Evolutionary conservation across 2,888 invertebrate species (phyloP).

Genomic region (Himalopsyche tibetana): DNA sequence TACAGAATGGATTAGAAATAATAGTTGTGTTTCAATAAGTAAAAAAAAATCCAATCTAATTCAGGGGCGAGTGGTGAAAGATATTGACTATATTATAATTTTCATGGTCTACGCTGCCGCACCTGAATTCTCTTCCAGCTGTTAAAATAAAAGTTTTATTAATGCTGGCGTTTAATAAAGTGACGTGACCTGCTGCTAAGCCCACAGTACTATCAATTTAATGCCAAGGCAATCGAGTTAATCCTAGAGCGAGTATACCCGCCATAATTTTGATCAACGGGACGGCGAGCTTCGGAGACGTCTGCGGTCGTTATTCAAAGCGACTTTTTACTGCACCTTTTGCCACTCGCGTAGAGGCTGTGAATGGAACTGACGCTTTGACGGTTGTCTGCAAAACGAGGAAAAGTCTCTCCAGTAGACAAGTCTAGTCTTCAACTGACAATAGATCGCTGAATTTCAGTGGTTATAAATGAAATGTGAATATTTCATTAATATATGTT

Average conservation of each 20-base stretch:
- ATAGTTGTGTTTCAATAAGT: too few species aligned
- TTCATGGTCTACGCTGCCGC: too few species aligned
- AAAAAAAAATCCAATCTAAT: too few species aligned
- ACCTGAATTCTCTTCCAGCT: too few species aligned
- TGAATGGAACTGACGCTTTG: constrained; percentile 9
- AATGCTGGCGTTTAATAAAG: constrained; percentile 3
- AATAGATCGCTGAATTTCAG: neutral
- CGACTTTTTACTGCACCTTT: constrained; percentile 36
- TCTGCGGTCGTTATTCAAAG: constrained; percentile 31
- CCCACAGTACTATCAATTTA: constrained; percentile 13
- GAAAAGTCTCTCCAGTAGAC: neutral
- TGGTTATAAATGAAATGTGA: neutral
- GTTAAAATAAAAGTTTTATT: neutral
- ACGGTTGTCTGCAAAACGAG: neutral
- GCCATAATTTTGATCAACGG: neutral
- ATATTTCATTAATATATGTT: neutral
- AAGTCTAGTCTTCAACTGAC: constrained; percentile 6
- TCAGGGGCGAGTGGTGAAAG: too few species aligned
- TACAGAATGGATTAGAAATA: too few species aligned
- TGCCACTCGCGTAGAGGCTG: neutral
- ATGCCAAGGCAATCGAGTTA: constrained; percentile 29
- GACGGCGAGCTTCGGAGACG: neutral
- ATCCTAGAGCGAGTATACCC: neutral
- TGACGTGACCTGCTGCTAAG: neutral
- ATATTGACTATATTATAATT: too few species aligned